Conservation (phyloP, 1,140 invertebrate species). For the Neocloeon triangulifer region DNA sequence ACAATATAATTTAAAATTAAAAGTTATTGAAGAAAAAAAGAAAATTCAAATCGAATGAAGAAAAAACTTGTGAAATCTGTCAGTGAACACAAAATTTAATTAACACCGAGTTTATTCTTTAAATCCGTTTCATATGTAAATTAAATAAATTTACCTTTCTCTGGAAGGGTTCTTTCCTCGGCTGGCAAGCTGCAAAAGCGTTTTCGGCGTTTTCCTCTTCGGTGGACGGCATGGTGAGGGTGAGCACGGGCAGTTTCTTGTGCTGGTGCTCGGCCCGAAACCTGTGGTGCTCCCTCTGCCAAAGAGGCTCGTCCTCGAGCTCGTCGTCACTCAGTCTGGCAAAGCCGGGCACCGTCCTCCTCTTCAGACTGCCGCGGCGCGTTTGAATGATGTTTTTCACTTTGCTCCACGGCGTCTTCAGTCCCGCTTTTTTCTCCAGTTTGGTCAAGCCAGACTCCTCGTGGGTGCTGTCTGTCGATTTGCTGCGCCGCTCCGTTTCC, state of each 20-base stretch:
- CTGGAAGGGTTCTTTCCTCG: background rate
- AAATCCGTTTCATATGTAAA: background rate
- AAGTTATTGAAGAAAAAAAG: too few relatives aligned
- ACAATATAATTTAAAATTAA: background rate
- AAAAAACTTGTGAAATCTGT: too few relatives aligned
- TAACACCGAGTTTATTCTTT: too few relatives aligned
- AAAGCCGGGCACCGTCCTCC: slow-evolving; percentile 10
- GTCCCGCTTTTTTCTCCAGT: too few relatives aligned
- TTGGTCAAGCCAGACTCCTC: too few relatives aligned
- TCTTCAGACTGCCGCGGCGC: slow-evolving; percentile 36
- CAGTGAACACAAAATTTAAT: too few relatives aligned
- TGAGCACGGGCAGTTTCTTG: slow-evolving; percentile 18
- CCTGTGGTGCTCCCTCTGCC: background rate
- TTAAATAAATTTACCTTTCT: background rate
- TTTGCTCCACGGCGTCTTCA: slow-evolving; percentile 40
- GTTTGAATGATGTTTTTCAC: slow-evolving; percentile 48
- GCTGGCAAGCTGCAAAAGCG: background rate
- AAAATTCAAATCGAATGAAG: too few relatives aligned
- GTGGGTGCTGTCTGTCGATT: slow-evolving; percentile 10
- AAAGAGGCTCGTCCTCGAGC: slow-evolving; percentile 1
- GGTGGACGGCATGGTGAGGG: slow-evolving; percentile 30
- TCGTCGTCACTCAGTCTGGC: too few relatives aligned
- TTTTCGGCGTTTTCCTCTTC: slow-evolving; percentile 19
- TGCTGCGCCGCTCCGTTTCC: slow-evolving; percentile 8
- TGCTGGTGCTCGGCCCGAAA: background rate